These are phyloP conservation scores for Pollachius pollachius DNA, from an alignment of 2,113 vertebrate genomes.

Conservation along the genomic window DNA sequence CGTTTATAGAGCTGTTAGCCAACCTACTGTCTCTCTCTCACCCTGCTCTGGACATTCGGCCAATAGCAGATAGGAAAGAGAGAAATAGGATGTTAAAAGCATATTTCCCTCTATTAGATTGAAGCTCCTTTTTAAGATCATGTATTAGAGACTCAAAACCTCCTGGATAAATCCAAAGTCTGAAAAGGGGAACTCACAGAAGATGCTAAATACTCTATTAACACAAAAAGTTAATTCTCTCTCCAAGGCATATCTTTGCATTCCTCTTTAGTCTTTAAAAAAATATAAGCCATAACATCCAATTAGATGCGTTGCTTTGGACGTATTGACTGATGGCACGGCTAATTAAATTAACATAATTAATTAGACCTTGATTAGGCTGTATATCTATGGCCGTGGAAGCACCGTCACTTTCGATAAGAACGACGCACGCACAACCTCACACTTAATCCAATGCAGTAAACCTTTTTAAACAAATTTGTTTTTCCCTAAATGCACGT, in stretches of 20 bases:
- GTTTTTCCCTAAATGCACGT: no score
- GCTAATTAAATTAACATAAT: slow-evolving; percentile 53
- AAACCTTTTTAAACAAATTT: no score
- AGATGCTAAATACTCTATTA: slow-evolving; percentile 48
- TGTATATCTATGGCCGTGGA: no score
- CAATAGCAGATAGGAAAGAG: slow-evolving; percentile 53
- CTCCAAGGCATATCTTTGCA: slow-evolving; percentile 31
- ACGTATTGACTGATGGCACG: slow-evolving; percentile 35
- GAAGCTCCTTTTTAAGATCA: slow-evolving; percentile 54
- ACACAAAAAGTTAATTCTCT: slow-evolving; percentile 27
- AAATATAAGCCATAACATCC: neutral
- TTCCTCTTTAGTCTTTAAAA: slow-evolving; percentile 26
- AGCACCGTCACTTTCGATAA: no score
- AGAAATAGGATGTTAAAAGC: slow-evolving; percentile 64
- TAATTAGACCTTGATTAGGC: slow-evolving; percentile 32
- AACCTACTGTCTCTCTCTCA: slow-evolving; percentile 42
- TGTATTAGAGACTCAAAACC: slow-evolving; percentile 32
- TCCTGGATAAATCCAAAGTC: slow-evolving; percentile 31
- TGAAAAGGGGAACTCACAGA: slow-evolving; percentile 29
- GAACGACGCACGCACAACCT: no score
- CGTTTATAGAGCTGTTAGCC: slow-evolving; percentile 69
- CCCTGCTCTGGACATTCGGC: slow-evolving; percentile 44
- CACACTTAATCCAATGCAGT: no score
- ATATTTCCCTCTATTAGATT: slow-evolving; percentile 54
- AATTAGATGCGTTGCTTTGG: slow-evolving; percentile 22